A percentile compares a stretch with the other conserved stretches of the same genome.
These are phyloP conservation scores for Acyrthosiphon pisum DNA, from an alignment of 1,140 invertebrate species.

Conservation along the genomic window DNA sequence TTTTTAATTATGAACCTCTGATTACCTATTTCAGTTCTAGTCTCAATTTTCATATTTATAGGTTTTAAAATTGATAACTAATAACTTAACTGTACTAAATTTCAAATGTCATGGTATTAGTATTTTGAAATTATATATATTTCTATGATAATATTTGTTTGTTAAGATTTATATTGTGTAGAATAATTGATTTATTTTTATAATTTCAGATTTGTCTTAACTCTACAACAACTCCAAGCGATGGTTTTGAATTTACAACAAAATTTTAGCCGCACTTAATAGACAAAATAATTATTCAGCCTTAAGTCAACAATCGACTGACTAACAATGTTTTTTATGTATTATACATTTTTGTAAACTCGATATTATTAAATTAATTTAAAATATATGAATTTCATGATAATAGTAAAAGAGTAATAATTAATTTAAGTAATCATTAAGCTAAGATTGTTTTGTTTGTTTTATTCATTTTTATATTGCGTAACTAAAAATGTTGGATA, in stretches of 20 bases:
- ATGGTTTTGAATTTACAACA: conserved; percentile 55
- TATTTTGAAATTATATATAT: too few relatives aligned
- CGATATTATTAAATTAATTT: conserved; percentile 56
- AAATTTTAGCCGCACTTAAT: conserved; percentile 56
- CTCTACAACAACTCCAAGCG: conserved; percentile 5
- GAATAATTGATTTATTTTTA: conserved; percentile 32
- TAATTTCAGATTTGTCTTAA: conserved; percentile 54
- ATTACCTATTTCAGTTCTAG: background rate
- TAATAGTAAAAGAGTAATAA: conserved; percentile 56
- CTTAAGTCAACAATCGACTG: conserved; percentile 57
- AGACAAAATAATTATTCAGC: conserved; percentile 55
- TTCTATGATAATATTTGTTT: too few relatives aligned
- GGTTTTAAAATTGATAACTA: too few relatives aligned
- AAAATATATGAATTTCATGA: conserved; percentile 57
- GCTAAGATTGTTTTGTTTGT: conserved; percentile 57
- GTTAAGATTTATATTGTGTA: background rate
- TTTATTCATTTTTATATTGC: conserved; percentile 55
- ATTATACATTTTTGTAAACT: conserved; percentile 57
- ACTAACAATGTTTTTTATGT: conserved; percentile 57
- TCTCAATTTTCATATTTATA: background rate
- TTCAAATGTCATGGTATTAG: too few relatives aligned
- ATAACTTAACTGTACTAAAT: too few relatives aligned
- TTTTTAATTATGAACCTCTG: background rate
- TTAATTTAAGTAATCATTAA: conserved; percentile 57
- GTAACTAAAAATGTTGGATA: conserved; percentile 47